These are phyloP conservation scores for Scleropages formosus DNA, from an alignment of 2,797 vertebrate genomes.

Conservation along the genomic window DNA sequence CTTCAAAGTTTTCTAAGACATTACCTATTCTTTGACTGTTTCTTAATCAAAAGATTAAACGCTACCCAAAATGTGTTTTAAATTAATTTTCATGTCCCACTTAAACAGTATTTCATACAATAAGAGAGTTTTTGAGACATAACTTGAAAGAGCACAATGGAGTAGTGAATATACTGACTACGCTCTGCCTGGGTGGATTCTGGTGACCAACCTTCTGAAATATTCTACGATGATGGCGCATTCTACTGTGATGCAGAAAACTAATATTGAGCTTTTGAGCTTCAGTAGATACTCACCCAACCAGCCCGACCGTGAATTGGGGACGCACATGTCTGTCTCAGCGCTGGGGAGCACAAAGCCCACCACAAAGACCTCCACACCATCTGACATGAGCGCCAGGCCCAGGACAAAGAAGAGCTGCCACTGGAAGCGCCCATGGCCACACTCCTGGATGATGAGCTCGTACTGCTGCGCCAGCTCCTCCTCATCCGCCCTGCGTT, in stretches of 20 bases:
- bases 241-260: neutral
- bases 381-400: constrained; percentile 93
- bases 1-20: no score
- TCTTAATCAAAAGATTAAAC: no score
- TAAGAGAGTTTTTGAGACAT: no score
- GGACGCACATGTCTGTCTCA: constrained; percentile 91
- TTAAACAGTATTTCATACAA: no score
- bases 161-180: no score
- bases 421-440: constrained; percentile 96
- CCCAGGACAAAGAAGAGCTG: constrained; percentile 91
- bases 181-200: no score
- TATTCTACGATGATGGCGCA: neutral
- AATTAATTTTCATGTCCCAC: no score
- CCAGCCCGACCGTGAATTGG: constrained; percentile 88
- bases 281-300: constrained; percentile 77
- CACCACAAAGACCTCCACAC: constrained; percentile 92
- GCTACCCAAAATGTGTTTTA: no score
- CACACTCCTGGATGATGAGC: constrained; percentile 93
- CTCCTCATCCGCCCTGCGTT: constrained; percentile 88
- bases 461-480: constrained; percentile 94
- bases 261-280: neutral
- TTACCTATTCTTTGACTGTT: no score
- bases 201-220: no score
- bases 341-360: constrained; percentile 95
- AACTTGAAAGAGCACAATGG: no score